Percentiles rank a stretch among this genome's conserved stretches.
Evolutionary conservation across 1,140 invertebrate genomes (phyloP).

Genomic region (Trachymyrmex cornetzi): DNA sequence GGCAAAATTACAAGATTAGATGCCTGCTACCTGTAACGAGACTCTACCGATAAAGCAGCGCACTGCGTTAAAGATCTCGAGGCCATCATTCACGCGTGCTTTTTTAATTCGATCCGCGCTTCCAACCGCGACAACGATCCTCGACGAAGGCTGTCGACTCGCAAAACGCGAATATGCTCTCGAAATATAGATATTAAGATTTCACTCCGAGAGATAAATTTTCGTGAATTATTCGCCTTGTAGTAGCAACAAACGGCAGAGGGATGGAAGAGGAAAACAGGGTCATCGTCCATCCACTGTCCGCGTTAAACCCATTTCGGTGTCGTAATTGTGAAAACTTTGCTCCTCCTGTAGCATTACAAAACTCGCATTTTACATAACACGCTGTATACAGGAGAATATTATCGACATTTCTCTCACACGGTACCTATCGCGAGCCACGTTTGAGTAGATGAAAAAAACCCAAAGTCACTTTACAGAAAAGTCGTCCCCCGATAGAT

Average conservation of each 20-base stretch:
- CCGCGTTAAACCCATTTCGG: constrained; percentile 36
- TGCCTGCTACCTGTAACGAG: constrained; percentile 76
- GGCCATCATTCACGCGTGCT: constrained; percentile 39
- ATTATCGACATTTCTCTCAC: constrained; percentile 48
- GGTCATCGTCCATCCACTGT: constrained; percentile 5
- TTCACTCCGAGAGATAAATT: neutral
- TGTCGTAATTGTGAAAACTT: constrained; percentile 58
- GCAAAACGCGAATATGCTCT: neutral
- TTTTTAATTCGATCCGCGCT: constrained; percentile 69
- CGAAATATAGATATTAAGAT: neutral
- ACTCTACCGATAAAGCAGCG: constrained; percentile 83
- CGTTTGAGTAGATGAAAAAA: constrained; percentile 25
- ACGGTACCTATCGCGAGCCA: neutral
- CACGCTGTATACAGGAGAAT: constrained; percentile 16
- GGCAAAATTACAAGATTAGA: constrained; percentile 80
- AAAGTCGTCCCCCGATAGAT: constrained; percentile 66
- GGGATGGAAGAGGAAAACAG: neutral
- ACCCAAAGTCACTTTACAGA: constrained; percentile 17
- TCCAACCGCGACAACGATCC: constrained; percentile 14
- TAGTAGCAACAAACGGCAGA: neutral
- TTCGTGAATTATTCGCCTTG: constrained; percentile 21
- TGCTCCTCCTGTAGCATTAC: constrained; percentile 38
- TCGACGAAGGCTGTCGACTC: neutral
- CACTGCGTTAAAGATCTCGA: constrained; percentile 52
- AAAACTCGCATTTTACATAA: constrained; percentile 58